phyloP scores from a whole-genome alignment of 2,797 vertebrate genomes.

The Amniataba percoides region DNA sequence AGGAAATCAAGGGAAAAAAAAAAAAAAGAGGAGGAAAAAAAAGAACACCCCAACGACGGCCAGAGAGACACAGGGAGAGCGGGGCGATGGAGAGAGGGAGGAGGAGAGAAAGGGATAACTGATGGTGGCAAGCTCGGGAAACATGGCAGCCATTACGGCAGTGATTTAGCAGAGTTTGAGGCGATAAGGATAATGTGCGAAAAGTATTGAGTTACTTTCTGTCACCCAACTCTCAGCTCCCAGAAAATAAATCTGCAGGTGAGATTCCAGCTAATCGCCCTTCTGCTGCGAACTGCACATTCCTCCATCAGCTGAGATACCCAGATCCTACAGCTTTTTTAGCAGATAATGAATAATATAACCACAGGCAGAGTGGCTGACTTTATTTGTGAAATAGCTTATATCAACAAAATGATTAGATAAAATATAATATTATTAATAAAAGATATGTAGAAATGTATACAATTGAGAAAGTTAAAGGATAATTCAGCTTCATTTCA shows the following conservation, averaged over 20 bases:
- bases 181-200: slow-evolving; percentile 73
- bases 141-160: slow-evolving; percentile 65
- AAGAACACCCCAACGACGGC: slow-evolving; percentile 15
- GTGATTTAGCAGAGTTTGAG: slow-evolving; percentile 68
- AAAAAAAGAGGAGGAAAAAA: slow-evolving; percentile 33
- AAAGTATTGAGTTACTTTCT: slow-evolving; percentile 69
- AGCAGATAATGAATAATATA: slow-evolving; percentile 2
- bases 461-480: background rate
- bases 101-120: slow-evolving; percentile 53
- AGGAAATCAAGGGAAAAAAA: slow-evolving; percentile 62
- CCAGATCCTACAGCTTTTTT: slow-evolving; percentile 17
- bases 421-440: too few relatives aligned
- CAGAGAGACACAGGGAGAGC: slow-evolving; percentile 21
- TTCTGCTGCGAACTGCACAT: slow-evolving; percentile 31
- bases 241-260: slow-evolving; percentile 63
- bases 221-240: slow-evolving; percentile 48
- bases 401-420: too few relatives aligned
- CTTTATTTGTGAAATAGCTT: background rate
- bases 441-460: too few relatives aligned
- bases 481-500: background rate
- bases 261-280: slow-evolving; percentile 50
- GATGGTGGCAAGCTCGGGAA: slow-evolving; percentile 64
- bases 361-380: background rate
- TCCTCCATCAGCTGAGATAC: slow-evolving; percentile 29
- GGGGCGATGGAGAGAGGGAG: slow-evolving; percentile 5